These are phyloP conservation scores for Drosophila funebris DNA, from an alignment of 1,140 invertebrate species.

Conservation along the genomic window DNA sequence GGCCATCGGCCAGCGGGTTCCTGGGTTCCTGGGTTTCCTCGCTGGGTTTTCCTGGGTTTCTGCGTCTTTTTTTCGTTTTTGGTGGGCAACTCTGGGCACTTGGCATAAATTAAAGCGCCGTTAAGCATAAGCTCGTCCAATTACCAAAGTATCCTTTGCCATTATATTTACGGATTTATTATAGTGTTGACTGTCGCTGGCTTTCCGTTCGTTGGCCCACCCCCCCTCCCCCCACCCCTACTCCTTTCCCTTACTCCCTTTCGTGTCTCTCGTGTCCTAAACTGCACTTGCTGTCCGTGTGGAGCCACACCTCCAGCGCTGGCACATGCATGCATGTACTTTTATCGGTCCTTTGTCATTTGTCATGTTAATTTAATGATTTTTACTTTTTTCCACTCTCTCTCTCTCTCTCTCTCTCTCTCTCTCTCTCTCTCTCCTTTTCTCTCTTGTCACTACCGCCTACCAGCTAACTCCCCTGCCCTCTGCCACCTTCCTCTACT, in stretches of 20 bases:
- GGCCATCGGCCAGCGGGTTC: slow-evolving; percentile 5
- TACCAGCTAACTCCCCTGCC: background rate
- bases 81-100: slow-evolving; percentile 42
- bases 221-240: background rate
- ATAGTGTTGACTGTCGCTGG: slow-evolving; percentile 66
- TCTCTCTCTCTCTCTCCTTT: too few species aligned
- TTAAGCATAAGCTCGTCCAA: slow-evolving; percentile 78
- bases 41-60: background rate
- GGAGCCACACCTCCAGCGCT: background rate
- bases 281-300: slow-evolving; percentile 25
- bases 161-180: slow-evolving; percentile 76
- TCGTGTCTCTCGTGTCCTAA: background rate
- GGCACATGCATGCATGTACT: slow-evolving; percentile 57
- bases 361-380: slow-evolving; percentile 78
- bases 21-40: slow-evolving; percentile 15
- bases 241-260: background rate
- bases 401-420: too few species aligned
- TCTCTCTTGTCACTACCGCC: background rate
- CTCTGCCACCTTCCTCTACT: background rate
- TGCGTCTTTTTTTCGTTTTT: too few species aligned
- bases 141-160: slow-evolving; percentile 75
- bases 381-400: slow-evolving; percentile 31
- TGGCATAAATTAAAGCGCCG: slow-evolving; percentile 76
- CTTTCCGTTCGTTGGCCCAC: slow-evolving; percentile 3
- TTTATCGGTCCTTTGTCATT: slow-evolving; percentile 71